These are phyloP conservation scores for Elephas maximus DNA, from an alignment of 2,113 vertebrate genomes.

Conservation along the genomic window DNA sequence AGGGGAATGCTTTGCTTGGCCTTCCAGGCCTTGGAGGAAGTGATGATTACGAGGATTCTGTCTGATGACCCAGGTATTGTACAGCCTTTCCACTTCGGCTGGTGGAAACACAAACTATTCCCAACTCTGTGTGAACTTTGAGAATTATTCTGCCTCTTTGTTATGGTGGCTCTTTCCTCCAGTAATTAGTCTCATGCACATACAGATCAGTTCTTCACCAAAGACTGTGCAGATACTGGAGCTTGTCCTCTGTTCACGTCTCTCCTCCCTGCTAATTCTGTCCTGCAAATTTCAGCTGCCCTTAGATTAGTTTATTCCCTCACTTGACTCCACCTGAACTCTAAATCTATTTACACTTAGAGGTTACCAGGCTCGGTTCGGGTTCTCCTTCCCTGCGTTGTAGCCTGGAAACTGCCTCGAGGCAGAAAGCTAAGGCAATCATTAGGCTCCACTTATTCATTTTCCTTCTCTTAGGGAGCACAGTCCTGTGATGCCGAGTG, in stretches of 20 bases:
- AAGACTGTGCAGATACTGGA: not conserved
- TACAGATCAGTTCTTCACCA: not conserved
- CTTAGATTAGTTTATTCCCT: too few species aligned
- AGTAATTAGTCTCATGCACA: not conserved
- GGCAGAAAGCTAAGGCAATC: not conserved
- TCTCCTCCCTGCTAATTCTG: not conserved
- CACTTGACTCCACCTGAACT: not conserved
- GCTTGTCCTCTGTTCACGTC: not conserved
- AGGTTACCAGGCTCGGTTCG: too few species aligned
- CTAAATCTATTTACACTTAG: not conserved
- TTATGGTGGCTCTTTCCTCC: not conserved
- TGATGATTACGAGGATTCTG: too few species aligned
- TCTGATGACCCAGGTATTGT: accelerated
- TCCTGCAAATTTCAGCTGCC: not conserved
- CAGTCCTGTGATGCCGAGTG: not conserved
- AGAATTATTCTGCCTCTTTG: not conserved
- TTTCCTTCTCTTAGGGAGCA: not conserved
- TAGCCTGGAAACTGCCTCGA: not conserved
- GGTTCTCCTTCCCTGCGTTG: too few species aligned
- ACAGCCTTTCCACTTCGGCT: too few species aligned
- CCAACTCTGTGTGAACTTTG: not conserved
- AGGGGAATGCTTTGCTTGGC: not conserved
- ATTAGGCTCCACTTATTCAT: not conserved
- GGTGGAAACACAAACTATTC: too few species aligned
- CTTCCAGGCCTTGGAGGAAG: not conserved